phyloP scores from a whole-genome alignment of 2,888 invertebrate genomes.

The Phyllotreta striolata region DNA sequence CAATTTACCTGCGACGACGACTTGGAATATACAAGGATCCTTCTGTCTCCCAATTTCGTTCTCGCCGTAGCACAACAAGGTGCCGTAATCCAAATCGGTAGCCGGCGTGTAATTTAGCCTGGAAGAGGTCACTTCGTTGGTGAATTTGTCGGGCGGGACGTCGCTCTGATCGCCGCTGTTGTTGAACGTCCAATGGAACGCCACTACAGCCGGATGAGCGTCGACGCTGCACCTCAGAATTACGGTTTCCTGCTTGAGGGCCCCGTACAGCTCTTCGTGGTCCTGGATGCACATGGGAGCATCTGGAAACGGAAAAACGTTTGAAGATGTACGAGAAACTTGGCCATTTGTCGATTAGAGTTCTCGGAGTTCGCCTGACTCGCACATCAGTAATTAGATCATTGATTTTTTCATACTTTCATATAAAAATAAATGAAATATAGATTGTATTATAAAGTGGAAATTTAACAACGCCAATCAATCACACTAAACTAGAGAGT shows the following conservation, averaged over 20 bases:
- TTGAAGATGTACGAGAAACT: slow-evolving; percentile 2
- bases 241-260: slow-evolving; percentile 88
- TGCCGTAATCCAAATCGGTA: slow-evolving; percentile 89
- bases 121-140: slow-evolving; percentile 72
- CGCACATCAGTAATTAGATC: too few species aligned
- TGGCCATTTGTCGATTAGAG: too few species aligned
- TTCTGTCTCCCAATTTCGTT: slow-evolving; percentile 86
- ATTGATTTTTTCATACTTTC: too few species aligned
- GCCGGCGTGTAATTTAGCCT: slow-evolving; percentile 85
- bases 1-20: slow-evolving; percentile 82
- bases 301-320: slow-evolving; percentile 62
- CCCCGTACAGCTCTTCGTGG: slow-evolving; percentile 83
- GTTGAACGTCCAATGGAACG: slow-evolving; percentile 94
- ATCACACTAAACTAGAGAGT: too few species aligned
- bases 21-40: slow-evolving; percentile 85
- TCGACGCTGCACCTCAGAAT: slow-evolving; percentile 86
- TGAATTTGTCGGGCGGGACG: slow-evolving; percentile 73
- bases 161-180: slow-evolving; percentile 87
- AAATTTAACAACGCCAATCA: too few species aligned
- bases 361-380: too few species aligned
- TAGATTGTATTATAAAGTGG: too few species aligned
- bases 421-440: too few species aligned
- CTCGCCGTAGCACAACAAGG: slow-evolving; percentile 85
- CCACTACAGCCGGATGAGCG: slow-evolving; percentile 84
- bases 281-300: slow-evolving; percentile 81